Base-by-base conservation (phyloP, 2,888 invertebrate genomes). In the Idaea straminata region DNA sequence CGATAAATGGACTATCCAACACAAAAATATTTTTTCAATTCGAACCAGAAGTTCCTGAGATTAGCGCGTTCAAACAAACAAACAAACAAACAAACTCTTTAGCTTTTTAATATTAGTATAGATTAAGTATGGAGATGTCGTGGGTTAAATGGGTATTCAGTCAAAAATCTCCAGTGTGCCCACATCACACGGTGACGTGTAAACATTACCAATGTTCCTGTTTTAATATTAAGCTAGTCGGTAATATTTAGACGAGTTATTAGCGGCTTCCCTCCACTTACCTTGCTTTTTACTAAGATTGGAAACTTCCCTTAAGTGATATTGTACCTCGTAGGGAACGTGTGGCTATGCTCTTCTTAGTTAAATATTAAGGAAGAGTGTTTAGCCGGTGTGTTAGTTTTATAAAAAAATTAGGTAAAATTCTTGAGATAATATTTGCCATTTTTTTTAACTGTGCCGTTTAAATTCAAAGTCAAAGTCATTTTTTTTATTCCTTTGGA, bases 171-270 rank as follows among this genome's bases (percentile, higher is more conserved):
- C 62, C 62, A 65, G 71, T 69, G 66, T 63, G 15, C 35, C 76
- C 13, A 59, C 62, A 35, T 70, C 64, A 76, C 69, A 74, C 63
- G 64, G 63, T 75, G 76, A 77, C 74, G 73, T 75, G 75, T 73
- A 76, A 76, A 76, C 77, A 77, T 75, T 74, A 75, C 77, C 77
- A 78, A 77, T 74, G 73, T 76, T 80, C 75, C 77, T 77, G 79
- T 85, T 86, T 85, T 86, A 87, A 85, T 89, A 88, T 88, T 85
- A 84, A 86, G 79, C 79, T 76, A 70, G 81, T 81, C 80, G 76
- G 74, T 76, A 73, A 84, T 89, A 86, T 87, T 86, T 85, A 87
- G 82, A 81, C 65, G 64, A 68, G 77, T 81, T 85, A 84, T 87
- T 86, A 87, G 76, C 72, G 78, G 77, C 82, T 81, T 79, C 65